Percentiles rank a stretch among this genome's conserved stretches.
phyloP scores from a whole-genome alignment of 1,140 invertebrate genomes.

The Bombyx mandarina region DNA sequence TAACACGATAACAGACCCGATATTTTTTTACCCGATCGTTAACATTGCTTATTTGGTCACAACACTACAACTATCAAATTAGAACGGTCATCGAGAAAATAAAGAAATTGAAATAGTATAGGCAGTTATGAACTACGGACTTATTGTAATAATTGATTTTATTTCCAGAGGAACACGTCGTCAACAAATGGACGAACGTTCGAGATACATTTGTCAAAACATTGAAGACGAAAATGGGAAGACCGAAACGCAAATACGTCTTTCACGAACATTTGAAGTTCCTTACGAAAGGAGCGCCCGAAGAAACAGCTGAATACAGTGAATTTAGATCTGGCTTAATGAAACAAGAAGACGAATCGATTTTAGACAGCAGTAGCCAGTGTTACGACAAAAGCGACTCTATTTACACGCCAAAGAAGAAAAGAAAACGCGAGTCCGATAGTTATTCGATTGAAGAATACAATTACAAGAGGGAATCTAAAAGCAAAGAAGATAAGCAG shows the following conservation, averaged over 20 bases:
- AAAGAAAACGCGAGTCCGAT: conserved; percentile 7
- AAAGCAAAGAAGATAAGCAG: conserved; percentile 2
- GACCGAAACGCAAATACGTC: conserved; percentile 43
- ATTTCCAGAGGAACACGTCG: conserved; percentile 44
- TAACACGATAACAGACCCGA: too few relatives aligned
- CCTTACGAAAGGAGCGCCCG: conserved; percentile 30
- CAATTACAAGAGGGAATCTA: conserved; percentile 2
- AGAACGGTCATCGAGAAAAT: too few relatives aligned
- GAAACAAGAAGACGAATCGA: conserved; percentile 19
- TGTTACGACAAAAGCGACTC: neutral
- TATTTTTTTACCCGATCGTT: too few relatives aligned
- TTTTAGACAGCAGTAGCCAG: too few relatives aligned
- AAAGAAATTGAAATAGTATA: too few relatives aligned
- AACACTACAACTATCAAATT: too few relatives aligned
- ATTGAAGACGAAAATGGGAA: conserved; percentile 36
- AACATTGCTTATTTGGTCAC: too few relatives aligned
- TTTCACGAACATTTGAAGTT: conserved; percentile 47
- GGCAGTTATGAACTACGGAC: neutral
- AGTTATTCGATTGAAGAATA: conserved; percentile 1
- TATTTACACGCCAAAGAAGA: neutral
- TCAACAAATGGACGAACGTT: conserved; percentile 56
- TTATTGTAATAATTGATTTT: conserved; percentile 2
- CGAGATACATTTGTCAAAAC: conserved; percentile 53
- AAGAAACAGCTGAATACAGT: conserved; percentile 11
- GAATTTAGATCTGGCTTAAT: conserved; percentile 12